A percentile compares a stretch with the other conserved stretches of the same genome.
phyloP scores from a whole-genome alignment of 2,888 invertebrate genomes.

The Andrena hattorfiana region DNA sequence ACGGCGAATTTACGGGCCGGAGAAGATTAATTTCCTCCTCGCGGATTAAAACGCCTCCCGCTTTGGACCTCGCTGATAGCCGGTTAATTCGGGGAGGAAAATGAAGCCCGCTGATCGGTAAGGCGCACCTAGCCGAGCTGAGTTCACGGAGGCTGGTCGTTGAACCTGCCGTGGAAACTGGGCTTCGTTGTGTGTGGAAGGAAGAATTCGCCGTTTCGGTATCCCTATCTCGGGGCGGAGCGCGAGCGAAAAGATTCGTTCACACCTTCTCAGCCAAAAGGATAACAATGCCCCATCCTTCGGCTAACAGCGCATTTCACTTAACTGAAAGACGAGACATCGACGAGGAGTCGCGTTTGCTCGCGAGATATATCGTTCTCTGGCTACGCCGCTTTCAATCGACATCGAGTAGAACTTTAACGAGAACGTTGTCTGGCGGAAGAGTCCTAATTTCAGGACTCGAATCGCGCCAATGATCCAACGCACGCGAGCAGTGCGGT shows the following conservation, averaged over 20 bases:
- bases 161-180: not conserved
- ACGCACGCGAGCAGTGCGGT: not conserved
- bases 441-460: not conserved
- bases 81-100: conserved; percentile 7
- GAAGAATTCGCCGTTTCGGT: not conserved
- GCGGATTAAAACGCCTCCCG: conserved; percentile 7
- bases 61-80: not conserved
- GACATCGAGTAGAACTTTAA: not conserved
- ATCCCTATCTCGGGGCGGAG: not conserved
- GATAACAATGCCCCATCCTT: not conserved
- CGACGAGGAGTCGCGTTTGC: not conserved
- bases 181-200: not conserved
- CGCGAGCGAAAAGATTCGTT: no score
- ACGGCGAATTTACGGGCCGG: not conserved
- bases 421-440: not conserved
- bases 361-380: not conserved
- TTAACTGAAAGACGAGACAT: not conserved
- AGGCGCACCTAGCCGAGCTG: not conserved
- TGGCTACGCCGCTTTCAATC: not conserved
- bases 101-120: not conserved
- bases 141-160: not conserved
- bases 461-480: conserved; percentile 6
- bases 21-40: conserved; percentile 15
- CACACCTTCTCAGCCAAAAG: not conserved
- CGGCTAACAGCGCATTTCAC: not conserved